Base-by-base conservation (phyloP, 1,140 invertebrate species). In the Lasioglossum albipes region DNA sequence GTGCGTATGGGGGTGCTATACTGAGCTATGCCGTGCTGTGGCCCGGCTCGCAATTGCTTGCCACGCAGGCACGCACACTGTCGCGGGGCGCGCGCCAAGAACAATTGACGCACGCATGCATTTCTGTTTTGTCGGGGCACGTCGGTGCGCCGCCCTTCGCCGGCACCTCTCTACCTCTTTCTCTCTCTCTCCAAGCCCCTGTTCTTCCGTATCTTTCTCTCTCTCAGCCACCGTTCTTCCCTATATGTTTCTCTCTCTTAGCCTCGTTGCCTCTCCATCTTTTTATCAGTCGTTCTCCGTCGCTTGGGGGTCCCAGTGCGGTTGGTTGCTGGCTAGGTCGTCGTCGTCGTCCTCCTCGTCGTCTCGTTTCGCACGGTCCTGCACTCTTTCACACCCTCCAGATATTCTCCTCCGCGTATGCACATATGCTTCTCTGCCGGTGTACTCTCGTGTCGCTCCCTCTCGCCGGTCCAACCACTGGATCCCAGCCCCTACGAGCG, bases 81-180 rank as follows among this genome's bases (percentile, higher is more conserved):
- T 49, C 62, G 16, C 49, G 66, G 52, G 42, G 41, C 64, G 62
- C 61, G 71, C 68, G 62, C 62, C 64, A 85, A 89, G 88, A 90
- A 91, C 88, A 91, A 91, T 91, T 84, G 84, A 86, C 68, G 85
- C 81, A 89, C 86, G 87, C 84, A 87, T 87, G 89, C 87, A 89
- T 90, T 90, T 90, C 84, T 89, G 88, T 89, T 88, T 84, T 82
- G 80, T 86, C 83, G 75, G 82, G 66, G 69, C 57, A 71, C 62
- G 81, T 65, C 72, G 70, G 45, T 69, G 61, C 49, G 49, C 72
- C 74, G 68, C 65, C 57, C 76, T 65, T 70, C 74, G 41, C 45
- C 74, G 12, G 49, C 57, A 68, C 45, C 31, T 69, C 79, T 69
- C 73, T 41, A 42, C 27, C 61, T 45, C 7, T 54, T 20, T 31